Evolutionary conservation across 2,888 invertebrate species (phyloP), one percentile per base, ranked within the genome.

Genomic region (Lasioglossum figueresi): DNA sequence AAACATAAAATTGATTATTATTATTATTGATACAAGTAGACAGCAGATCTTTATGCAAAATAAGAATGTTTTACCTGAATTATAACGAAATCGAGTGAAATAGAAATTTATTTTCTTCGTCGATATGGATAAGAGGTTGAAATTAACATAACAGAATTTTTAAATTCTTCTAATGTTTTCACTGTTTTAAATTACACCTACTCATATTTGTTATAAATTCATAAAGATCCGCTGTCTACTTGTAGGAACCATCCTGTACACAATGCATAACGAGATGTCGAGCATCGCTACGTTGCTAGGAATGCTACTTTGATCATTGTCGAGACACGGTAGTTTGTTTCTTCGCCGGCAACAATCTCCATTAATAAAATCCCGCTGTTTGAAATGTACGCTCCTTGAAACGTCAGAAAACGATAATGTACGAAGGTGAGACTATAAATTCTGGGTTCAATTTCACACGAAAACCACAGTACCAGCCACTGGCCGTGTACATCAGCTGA

Each of bases 371-470:
- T 45, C 31, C n/a, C 12, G 14, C 2, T 23, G 37, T 27, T 31
- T 16, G 71, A 52, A 75, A 71, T 27, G 40, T 48, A 70, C 43
- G 79, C 70, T 48, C 75, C 37, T 45, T 63, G 31, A 59, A 75
- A 63, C 8, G 23, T 16, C 40, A 71, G 16, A 40, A 48, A 75
- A 79, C 70, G 72, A 74, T 80, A 77, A 83, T 80, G 75, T 23
- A 72, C 6, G 48, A 45, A 63, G 77, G 63, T 70, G 19, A 63
- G 56, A 76, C 78, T 66, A 75, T 78, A 78, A 82, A 84, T 84
- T 82, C 43, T 16, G 43, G 52, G 78, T 84, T 71, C 71, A 78
- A 74, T 84, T 82, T 82, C 82, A 66, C 82, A 40, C 68, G 83
- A 76, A 75, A 82, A 84, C 75, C 82, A 12, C 71, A 23, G 52